Evolutionary conservation across 2,113 vertebrate species (phyloP), one percentile per base, ranked within the genome.

Genomic region (Platichthys stellatus): DNA sequence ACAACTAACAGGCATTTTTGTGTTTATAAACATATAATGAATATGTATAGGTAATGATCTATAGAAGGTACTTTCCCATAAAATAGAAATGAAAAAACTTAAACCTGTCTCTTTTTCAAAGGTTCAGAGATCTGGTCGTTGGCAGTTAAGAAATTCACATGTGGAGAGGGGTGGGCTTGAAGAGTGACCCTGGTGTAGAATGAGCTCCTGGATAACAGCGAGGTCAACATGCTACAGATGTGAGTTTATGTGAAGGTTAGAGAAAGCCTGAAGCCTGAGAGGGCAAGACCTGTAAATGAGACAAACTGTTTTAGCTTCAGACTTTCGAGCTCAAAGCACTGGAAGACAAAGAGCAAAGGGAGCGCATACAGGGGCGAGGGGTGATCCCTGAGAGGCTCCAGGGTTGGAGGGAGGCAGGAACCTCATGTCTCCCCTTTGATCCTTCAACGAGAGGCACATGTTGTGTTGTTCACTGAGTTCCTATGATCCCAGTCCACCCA

Each of bases 361-460:
- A 81, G 68, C 63, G 78, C 69, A 69, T 80, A 62, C 75, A 85
- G 59, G 35, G 59, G n/a, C 63, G 24, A 68, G 76, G 68, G 68
- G 71, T 81, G 40, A 77, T 51, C 49, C 49, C 49, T n/a, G 15
- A 63, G 63, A 70, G 68, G 64, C 65, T 84, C 45, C 57, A 18
- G 56, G 74, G 68, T 61, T 28, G 3, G 35, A 64, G 63, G 65
- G 73, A 82, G 51, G 79, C 59, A 64, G 59, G 72, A 75, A 80
- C 75, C 74, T 74, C 66, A 43, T 62, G 73, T 84, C 74, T 85
- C 3, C 59, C 54, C 85, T 93, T 93, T 94, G 89, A 92, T 93
- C 91, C 49, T 56, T 82, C 86, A 89, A 93, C 87, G 82, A 92
- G 83, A 92, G 12, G 9, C 91, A 93, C 76, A 88, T 93, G 90